A percentile compares a stretch with the other conserved stretches of the same genome.
phyloP scores from a whole-genome alignment of 2,888 invertebrate species.

The Heteropelma amictum region DNA sequence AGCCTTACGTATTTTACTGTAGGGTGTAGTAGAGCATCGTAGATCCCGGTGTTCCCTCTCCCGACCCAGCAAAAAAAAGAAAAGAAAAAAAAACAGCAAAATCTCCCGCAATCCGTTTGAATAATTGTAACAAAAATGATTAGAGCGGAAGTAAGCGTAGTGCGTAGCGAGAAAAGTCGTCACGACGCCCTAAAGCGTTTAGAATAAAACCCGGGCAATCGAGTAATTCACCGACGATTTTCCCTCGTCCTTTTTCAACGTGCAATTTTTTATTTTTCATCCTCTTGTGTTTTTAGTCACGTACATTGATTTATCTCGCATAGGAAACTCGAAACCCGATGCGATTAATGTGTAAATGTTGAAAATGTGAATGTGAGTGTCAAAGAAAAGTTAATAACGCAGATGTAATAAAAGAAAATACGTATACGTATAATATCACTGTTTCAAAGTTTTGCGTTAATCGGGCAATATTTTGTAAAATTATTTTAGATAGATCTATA shows the following conservation, averaged over 20 bases:
- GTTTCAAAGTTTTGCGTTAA: conserved; percentile 53
- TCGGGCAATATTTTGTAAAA: conserved; percentile 66
- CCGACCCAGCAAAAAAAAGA: not conserved
- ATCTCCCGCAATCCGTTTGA: not conserved
- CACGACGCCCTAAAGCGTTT: conserved; percentile 18
- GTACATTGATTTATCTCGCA: conserved; percentile 8
- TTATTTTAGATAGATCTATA: conserved; percentile 64
- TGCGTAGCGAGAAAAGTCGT: conserved; percentile 29
- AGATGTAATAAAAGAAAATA: conserved; percentile 19
- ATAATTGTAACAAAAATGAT: conserved; percentile 49
- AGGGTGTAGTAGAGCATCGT: conserved; percentile 65
- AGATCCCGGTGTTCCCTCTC: not conserved
- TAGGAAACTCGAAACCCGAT: conserved; percentile 6
- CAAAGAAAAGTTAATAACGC: conserved; percentile 50
- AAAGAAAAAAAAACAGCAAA: not conserved
- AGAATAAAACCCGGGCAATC: conserved; percentile 16
- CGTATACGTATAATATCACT: conserved; percentile 45
- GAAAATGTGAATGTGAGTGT: conserved; percentile 62
- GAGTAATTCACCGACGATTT: not conserved
- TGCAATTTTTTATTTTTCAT: conserved; percentile 32
- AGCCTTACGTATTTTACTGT: conserved; percentile 74
- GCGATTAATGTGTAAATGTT: conserved; percentile 37
- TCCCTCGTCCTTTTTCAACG: conserved; percentile 11
- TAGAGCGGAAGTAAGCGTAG: conserved; percentile 53
- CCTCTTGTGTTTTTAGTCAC: conserved; percentile 5